Evolutionary conservation across 2,113 vertebrate species (phyloP).

Genomic region (Prionailurus bengalensis): DNA sequence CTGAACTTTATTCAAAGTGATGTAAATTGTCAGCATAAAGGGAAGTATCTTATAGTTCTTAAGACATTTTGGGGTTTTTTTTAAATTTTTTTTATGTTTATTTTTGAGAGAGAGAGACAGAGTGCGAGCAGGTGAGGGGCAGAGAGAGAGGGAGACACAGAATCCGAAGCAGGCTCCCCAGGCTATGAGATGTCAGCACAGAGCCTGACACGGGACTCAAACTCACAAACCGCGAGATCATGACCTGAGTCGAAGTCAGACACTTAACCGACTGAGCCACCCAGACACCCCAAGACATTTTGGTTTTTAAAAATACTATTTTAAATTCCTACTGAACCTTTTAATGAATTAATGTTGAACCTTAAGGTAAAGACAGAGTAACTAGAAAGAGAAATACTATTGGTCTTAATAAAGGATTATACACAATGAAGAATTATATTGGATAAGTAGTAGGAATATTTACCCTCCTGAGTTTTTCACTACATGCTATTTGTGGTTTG

Average conservation of each 20-base stretch:
- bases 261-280: too few species aligned
- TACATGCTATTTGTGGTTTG: conserved; percentile 6
- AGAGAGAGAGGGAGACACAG: too few species aligned
- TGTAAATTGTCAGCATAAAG: not conserved
- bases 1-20: not conserved
- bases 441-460: not conserved
- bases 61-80: not conserved
- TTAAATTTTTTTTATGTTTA: too few species aligned
- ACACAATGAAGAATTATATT: not conserved
- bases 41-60: not conserved
- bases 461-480: not conserved
- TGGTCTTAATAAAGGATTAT: not conserved
- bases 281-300: not conserved
- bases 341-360: not conserved
- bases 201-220: too few species aligned
- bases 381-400: not conserved
- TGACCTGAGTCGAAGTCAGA: too few species aligned
- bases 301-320: not conserved
- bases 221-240: too few species aligned
- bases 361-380: not conserved
- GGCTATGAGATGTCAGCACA: too few species aligned
- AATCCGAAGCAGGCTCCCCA: too few species aligned
- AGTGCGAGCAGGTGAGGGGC: too few species aligned
- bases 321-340: not conserved
- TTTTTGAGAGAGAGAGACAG: too few species aligned